phyloP scores from a whole-genome alignment of 1,140 invertebrate genomes.

The Musca domestica region DNA sequence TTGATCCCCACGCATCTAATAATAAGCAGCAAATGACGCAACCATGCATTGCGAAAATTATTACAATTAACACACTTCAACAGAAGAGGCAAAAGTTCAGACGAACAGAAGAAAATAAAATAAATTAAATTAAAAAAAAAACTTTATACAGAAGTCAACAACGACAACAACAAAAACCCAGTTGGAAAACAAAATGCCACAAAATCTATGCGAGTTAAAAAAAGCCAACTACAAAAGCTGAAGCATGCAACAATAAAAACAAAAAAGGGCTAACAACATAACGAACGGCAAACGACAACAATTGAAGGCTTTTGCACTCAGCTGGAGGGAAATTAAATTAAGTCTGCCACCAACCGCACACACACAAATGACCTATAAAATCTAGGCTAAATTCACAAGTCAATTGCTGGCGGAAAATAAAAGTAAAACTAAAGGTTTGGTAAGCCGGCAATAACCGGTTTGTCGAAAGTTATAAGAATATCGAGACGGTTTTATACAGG shows the following conservation, averaged over 20 bases:
- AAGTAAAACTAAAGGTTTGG: too few relatives aligned
- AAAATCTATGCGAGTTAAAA: background rate
- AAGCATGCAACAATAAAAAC: constrained; percentile 9
- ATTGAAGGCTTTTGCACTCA: background rate
- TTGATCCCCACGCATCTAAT: too few relatives aligned
- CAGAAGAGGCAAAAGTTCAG: background rate
- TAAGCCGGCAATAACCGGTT: too few relatives aligned
- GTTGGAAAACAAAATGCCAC: background rate
- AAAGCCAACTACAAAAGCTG: background rate
- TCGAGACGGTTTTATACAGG: too few relatives aligned
- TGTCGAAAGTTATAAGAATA: too few relatives aligned
- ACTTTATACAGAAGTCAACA: background rate
- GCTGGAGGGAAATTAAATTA: too few relatives aligned
- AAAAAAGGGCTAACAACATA: background rate
- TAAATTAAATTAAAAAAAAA: background rate
- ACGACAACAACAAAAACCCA: background rate
- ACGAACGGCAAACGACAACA: background rate
- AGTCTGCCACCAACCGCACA: too few relatives aligned
- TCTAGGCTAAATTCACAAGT: too few relatives aligned
- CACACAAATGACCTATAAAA: too few relatives aligned
- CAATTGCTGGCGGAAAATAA: too few relatives aligned
- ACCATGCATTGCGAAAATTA: constrained; percentile 10
- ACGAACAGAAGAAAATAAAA: background rate
- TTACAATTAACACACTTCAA: constrained; percentile 20
- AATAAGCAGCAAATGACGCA: background rate